Conservation (phyloP, 1,140 invertebrate genomes). For the Pseudachorutes palmiensis region DNA sequence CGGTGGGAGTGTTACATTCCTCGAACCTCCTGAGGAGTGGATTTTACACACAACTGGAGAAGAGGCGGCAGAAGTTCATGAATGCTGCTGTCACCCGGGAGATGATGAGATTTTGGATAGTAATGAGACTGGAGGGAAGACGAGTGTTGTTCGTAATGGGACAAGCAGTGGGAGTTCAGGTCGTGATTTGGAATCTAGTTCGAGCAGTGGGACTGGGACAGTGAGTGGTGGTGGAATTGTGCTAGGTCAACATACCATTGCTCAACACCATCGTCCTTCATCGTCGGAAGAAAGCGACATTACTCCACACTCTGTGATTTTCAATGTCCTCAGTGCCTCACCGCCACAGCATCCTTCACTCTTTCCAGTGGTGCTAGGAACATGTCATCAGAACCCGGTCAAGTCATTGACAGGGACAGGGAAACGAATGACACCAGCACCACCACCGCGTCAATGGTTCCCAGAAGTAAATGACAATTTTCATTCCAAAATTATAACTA, state of each 20-base stretch:
- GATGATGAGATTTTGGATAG: background rate
- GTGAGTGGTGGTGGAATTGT: background rate
- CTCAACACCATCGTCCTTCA: constrained; percentile 19
- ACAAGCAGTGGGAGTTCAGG: no score
- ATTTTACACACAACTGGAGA: constrained; percentile 35
- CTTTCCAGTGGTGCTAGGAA: background rate
- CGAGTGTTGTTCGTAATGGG: background rate
- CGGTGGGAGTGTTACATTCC: background rate
- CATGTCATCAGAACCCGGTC: background rate
- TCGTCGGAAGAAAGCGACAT: constrained; percentile 26
- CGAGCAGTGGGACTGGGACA: background rate
- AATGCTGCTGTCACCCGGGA: constrained; percentile 34
- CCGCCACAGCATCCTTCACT: background rate
- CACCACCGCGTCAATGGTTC: background rate
- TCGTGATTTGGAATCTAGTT: no score
- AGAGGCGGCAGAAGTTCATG: constrained; percentile 33
- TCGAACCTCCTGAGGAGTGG: constrained; percentile 33
- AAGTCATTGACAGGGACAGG: background rate
- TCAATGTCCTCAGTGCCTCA: constrained; percentile 24
- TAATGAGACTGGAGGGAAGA: background rate
- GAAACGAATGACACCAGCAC: background rate
- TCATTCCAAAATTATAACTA: background rate
- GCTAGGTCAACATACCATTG: constrained; percentile 19
- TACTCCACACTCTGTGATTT: constrained; percentile 34
- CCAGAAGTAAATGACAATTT: background rate